Evolutionary conservation across 2,797 vertebrate genomes (phyloP).

Genomic region (Podargus strigoides): DNA sequence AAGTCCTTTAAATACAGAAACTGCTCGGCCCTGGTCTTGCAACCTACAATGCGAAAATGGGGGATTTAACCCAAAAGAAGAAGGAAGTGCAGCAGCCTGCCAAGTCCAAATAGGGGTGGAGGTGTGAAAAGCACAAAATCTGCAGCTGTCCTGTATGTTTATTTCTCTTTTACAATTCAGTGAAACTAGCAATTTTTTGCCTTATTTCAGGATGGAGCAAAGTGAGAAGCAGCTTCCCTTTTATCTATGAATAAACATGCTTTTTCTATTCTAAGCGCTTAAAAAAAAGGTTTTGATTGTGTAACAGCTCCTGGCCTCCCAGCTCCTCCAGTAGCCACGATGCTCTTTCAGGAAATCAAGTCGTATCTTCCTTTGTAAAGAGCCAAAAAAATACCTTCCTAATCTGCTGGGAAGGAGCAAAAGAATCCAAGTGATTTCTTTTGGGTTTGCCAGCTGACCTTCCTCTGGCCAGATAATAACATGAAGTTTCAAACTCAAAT

Average conservation of each 20-base stretch:
- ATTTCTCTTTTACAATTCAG: background rate
- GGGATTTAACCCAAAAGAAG: background rate
- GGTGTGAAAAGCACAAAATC: background rate
- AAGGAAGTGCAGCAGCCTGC: background rate
- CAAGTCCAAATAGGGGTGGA: background rate
- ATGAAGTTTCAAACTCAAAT: background rate
- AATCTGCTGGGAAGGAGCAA: background rate
- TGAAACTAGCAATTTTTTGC: background rate
- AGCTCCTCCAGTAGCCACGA: background rate
- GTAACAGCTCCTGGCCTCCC: conserved; percentile 11
- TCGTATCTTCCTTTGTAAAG: background rate
- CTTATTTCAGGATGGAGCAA: background rate
- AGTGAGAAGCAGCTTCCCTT: background rate
- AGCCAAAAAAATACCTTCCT: background rate
- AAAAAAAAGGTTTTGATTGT: conserved; percentile 20
- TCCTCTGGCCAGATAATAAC: background rate
- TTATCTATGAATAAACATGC: conserved; percentile 39
- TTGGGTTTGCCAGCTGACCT: background rate
- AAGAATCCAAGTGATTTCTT: background rate
- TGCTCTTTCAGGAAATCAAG: conserved; percentile 6
- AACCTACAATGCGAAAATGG: background rate
- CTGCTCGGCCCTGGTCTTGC: background rate
- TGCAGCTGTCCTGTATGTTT: background rate
- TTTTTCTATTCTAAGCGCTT: conserved; percentile 38
- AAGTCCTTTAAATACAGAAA: background rate